Conservation (phyloP, 2,113 vertebrate genomes). For the Ptyas mucosa region DNA sequence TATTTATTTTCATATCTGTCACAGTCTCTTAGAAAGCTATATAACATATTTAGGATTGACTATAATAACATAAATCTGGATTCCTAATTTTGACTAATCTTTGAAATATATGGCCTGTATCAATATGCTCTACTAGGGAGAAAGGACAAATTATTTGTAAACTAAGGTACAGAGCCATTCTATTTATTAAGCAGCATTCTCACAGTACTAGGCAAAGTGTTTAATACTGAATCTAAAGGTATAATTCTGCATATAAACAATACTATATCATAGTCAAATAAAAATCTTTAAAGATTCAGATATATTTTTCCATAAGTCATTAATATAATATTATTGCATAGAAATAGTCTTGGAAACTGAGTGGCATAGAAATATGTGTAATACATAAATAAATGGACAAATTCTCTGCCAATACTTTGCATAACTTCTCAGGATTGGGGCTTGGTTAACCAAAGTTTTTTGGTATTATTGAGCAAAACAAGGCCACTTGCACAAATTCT, state of each 20-base stretch:
- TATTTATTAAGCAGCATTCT: background rate
- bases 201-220: background rate
- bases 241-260: background rate
- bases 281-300: background rate
- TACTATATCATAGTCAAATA: background rate
- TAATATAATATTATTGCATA: background rate
- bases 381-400: background rate
- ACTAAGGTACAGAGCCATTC: background rate
- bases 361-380: background rate
- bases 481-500: background rate
- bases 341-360: background rate
- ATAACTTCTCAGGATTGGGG: background rate
- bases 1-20: slow-evolving; percentile 39
- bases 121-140: background rate
- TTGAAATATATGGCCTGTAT: background rate
- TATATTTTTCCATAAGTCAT: background rate
- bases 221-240: background rate
- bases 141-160: background rate
- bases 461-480: background rate
- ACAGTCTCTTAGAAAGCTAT: slow-evolving; percentile 28
- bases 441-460: background rate
- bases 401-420: background rate
- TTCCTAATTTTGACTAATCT: slow-evolving; percentile 6
- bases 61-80: slow-evolving; percentile 19
- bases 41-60: slow-evolving; percentile 18